Conservation (phyloP, 2,888 invertebrate species). For the Scotopteryx bipunctaria region DNA sequence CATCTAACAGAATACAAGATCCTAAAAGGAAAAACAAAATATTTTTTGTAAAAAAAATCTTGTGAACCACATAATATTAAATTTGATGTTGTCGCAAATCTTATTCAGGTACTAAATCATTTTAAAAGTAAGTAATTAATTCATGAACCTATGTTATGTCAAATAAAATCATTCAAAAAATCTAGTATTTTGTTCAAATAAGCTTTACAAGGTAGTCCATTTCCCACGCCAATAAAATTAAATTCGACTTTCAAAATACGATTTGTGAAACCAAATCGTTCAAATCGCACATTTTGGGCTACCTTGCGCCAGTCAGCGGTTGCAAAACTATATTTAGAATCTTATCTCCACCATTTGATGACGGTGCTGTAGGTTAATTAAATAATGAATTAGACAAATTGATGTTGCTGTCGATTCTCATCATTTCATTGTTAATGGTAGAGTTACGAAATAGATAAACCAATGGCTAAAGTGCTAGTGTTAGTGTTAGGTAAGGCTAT, state of each 20-base stretch:
- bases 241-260: conserved; percentile 33
- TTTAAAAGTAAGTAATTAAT: too few species aligned
- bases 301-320: conserved; percentile 30
- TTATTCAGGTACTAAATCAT: too few species aligned
- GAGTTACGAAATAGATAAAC: conserved; percentile 7
- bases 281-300: conserved; percentile 28
- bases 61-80: too few species aligned
- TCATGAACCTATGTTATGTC: conserved; percentile 1
- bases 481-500: neutral
- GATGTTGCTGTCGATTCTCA: conserved; percentile 18
- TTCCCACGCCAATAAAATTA: conserved; percentile 33
- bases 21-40: too few species aligned
- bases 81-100: too few species aligned
- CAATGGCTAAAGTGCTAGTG: neutral
- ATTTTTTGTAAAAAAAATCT: too few species aligned
- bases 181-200: too few species aligned
- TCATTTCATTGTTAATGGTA: conserved; percentile 13
- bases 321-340: conserved; percentile 22
- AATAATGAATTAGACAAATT: conserved; percentile 12
- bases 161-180: conserved; percentile 5
- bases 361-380: neutral
- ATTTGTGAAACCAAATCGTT: conserved; percentile 34
- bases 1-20: too few species aligned
- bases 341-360: conserved; percentile 10
- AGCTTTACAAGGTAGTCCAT: conserved; percentile 7